Evolutionary conservation across 2,888 invertebrate species (phyloP).

Genomic region (Drosophila subsilvestris): DNA sequence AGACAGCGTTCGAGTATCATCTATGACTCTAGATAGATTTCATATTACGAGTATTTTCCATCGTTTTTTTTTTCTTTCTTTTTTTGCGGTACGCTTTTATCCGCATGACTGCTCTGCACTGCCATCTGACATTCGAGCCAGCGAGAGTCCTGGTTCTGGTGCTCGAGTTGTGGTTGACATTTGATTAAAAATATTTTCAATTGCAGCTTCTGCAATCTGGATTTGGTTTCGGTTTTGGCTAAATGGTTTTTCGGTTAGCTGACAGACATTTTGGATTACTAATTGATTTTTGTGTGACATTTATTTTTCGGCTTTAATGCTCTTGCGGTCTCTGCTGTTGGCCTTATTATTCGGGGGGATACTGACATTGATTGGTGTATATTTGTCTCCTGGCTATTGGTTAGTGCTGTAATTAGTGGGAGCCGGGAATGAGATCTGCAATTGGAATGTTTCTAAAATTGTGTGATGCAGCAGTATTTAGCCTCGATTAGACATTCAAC

Average conservation of each 20-base stretch:
- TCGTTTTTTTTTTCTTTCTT: neutral
- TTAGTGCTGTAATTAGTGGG: neutral
- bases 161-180: conserved; percentile 10
- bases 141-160: neutral
- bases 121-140: conserved; percentile 8
- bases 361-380: neutral
- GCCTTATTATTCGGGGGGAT: neutral
- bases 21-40: neutral
- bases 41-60: neutral
- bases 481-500: too few relatives aligned
- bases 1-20: conserved; percentile 1
- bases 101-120: conserved; percentile 2
- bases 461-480: neutral
- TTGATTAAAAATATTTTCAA: conserved; percentile 11
- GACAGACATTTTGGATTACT: neutral
- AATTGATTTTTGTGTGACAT: neutral
- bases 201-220: neutral
- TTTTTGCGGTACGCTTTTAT: neutral
- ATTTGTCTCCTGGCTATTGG: neutral
- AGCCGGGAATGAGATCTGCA: neutral
- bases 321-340: neutral
- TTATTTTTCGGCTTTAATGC: neutral
- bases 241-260: neutral
- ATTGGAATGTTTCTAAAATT: neutral
- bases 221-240: neutral